Conservation (phyloP, 2,888 invertebrate genomes). For the Tubulanus polymorphus region DNA sequence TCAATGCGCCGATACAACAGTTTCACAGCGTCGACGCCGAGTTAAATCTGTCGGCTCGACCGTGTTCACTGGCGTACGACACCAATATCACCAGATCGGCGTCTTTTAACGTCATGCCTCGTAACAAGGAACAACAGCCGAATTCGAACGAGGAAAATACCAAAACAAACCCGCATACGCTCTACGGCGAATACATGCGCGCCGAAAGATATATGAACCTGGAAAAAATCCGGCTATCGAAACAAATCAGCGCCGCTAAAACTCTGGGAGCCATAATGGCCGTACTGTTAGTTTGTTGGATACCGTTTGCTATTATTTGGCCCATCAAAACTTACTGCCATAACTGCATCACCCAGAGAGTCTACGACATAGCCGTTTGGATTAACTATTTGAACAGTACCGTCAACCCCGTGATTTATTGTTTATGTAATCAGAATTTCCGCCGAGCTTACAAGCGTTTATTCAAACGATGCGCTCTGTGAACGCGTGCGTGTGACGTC, state of each 20-base stretch:
- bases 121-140: too few relatives aligned
- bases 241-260: slow-evolving; percentile 30
- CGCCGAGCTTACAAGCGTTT: slow-evolving; percentile 12
- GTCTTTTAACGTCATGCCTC: too few relatives aligned
- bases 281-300: slow-evolving; percentile 34
- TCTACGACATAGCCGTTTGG: slow-evolving; percentile 29
- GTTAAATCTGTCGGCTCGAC: too few relatives aligned
- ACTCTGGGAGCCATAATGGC: slow-evolving; percentile 30
- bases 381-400: slow-evolving; percentile 32
- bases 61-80: too few relatives aligned
- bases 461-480: too few relatives aligned
- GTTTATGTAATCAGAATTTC: slow-evolving; percentile 27
- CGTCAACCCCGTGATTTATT: slow-evolving; percentile 35
- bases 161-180: too few relatives aligned
- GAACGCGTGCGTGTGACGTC: too few relatives aligned
- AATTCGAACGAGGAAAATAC: too few relatives aligned
- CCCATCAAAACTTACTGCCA: slow-evolving; percentile 28
- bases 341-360: slow-evolving; percentile 20
- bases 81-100: too few relatives aligned
- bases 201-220: slow-evolving; percentile 14
- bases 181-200: slow-evolving; percentile 13
- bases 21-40: too few relatives aligned
- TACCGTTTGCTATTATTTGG: slow-evolving; percentile 34
- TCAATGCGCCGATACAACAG: too few relatives aligned
- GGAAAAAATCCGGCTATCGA: slow-evolving; percentile 15